Percentiles rank a stretch among this genome's conserved stretches.
phyloP scores from a whole-genome alignment of 2,113 vertebrate species.

The Brachionichthys hirsutus region DNA sequence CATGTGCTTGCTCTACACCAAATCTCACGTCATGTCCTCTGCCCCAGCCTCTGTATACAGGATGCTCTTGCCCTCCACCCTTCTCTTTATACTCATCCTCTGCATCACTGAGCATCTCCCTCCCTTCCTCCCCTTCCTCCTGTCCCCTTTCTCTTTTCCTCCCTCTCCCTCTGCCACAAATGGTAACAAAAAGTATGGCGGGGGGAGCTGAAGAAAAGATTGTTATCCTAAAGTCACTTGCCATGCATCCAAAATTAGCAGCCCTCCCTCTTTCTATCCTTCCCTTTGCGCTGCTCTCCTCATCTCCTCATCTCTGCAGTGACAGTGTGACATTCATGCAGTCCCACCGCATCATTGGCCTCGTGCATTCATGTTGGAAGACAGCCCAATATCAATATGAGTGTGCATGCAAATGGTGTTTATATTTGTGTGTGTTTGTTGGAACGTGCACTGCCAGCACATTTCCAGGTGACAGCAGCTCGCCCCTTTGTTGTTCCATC shows the following conservation, averaged over 20 bases:
- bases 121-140: constrained; percentile 9
- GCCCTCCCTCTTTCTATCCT: constrained; percentile 4
- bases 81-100: constrained; percentile 31
- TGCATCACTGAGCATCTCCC: constrained; percentile 58
- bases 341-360: constrained; percentile 25
- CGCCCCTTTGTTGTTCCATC: no score
- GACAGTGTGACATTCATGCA: constrained; percentile 48
- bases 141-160: constrained; percentile 12
- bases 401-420: not conserved
- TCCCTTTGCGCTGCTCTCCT: not conserved
- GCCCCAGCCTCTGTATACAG: constrained; percentile 27
- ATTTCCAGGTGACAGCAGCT: constrained; percentile 39
- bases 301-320: constrained; percentile 39
- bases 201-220: constrained; percentile 73
- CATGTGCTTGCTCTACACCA: constrained; percentile 49
- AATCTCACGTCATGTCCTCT: constrained; percentile 27
- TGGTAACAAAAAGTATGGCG: constrained; percentile 71
- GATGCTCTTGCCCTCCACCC: constrained; percentile 3
- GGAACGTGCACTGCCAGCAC: constrained; percentile 39
- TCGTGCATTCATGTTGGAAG: constrained; percentile 45
- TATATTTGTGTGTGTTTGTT: not conserved
- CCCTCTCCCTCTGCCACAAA: constrained; percentile 72
- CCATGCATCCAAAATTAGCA: constrained; percentile 71
- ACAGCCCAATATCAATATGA: constrained; percentile 22
- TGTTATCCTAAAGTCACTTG: constrained; percentile 73